These are phyloP conservation scores for Laupala kohalensis DNA, from an alignment of 1,140 invertebrate genomes.

Conservation along the genomic window DNA sequence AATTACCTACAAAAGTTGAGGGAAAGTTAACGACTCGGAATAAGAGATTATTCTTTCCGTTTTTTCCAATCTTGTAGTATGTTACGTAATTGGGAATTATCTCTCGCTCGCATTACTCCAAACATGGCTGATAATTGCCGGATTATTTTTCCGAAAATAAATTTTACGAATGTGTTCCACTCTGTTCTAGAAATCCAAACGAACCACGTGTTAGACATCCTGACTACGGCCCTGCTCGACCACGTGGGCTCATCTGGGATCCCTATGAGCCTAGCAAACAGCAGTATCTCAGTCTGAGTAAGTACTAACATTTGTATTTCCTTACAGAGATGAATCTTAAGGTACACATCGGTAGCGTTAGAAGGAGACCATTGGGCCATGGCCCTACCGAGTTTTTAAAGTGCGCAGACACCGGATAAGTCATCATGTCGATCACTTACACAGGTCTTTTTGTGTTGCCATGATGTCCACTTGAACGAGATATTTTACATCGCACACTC, in stretches of 20 bases:
- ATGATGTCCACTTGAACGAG: too few species aligned
- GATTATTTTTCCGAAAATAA: background rate
- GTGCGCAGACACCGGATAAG: too few species aligned
- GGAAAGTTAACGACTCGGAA: background rate
- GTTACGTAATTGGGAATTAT: background rate
- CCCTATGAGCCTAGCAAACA: conserved; percentile 61
- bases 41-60: background rate
- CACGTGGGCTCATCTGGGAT: conserved; percentile 48
- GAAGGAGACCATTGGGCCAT: too few species aligned
- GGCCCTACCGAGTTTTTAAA: too few species aligned
- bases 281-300: conserved; percentile 60
- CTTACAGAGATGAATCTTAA: background rate
- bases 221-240: conserved; percentile 41
- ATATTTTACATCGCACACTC: too few species aligned
- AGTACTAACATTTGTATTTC: conserved; percentile 20
- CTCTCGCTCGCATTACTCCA: too few species aligned
- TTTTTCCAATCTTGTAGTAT: background rate
- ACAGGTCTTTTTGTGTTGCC: too few species aligned
- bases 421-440: too few species aligned
- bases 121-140: background rate
- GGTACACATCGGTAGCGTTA: background rate
- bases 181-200: conserved; percentile 41
- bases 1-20: background rate
- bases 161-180: background rate
- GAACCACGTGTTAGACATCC: conserved; percentile 36